phyloP scores from a whole-genome alignment of 2,888 invertebrate genomes.

The Tinea semifulvella region DNA sequence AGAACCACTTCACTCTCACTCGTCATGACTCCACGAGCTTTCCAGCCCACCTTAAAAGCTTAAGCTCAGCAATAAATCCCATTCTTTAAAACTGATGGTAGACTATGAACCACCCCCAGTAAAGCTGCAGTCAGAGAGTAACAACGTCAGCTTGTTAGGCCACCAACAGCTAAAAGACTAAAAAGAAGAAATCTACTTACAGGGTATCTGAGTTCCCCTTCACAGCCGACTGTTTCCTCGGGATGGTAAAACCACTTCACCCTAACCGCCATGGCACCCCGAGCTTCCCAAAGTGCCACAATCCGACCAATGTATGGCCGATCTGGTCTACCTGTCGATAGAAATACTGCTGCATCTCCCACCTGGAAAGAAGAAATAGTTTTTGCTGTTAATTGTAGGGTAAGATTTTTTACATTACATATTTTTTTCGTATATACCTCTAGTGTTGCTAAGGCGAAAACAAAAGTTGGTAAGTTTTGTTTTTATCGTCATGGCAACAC shows the following conservation, averaged over 20 bases:
- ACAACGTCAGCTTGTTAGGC: too few relatives aligned
- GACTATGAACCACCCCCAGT: too few relatives aligned
- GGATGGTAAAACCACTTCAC: constrained; percentile 98
- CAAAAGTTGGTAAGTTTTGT: too few relatives aligned
- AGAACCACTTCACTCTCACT: constrained; percentile 97
- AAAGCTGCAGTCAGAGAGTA: too few relatives aligned
- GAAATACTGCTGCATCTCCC: constrained; percentile 95
- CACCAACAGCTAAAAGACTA: too few relatives aligned
- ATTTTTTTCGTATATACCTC: too few relatives aligned
- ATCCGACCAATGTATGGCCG: constrained; percentile 93
- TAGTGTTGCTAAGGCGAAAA: too few relatives aligned
- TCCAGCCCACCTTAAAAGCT: constrained; percentile 95
- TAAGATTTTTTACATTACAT: too few relatives aligned
- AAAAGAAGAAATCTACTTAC: constrained; percentile 68
- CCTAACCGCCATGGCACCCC: constrained; percentile 88
- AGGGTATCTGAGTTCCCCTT: constrained; percentile 76
- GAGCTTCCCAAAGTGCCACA: constrained; percentile 91
- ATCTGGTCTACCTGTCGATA: constrained; percentile 90
- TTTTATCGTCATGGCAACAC: too few relatives aligned
- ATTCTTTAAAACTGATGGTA: too few relatives aligned
- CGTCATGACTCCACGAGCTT: constrained; percentile 87
- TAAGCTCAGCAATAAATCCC: too few relatives aligned
- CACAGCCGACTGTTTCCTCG: constrained; percentile 87
- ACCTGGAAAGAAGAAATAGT: constrained; percentile 74
- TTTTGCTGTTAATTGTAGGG: too few relatives aligned